A percentile compares a stretch with the other conserved stretches of the same genome.
Evolutionary conservation across 2,888 invertebrate genomes (phyloP).

Genomic region (Phengaris alcon): DNA sequence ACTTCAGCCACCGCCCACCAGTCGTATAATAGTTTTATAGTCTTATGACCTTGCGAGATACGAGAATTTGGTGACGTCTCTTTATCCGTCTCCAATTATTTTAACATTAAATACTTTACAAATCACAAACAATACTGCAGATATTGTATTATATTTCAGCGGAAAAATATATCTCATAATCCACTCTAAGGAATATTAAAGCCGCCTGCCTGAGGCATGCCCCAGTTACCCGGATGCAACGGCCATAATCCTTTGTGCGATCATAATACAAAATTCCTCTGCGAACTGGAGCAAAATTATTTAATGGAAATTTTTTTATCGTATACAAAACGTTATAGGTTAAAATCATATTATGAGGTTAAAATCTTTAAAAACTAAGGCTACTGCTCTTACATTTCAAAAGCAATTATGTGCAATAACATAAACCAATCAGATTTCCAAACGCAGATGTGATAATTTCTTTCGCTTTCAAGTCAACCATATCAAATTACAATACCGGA

Average conservation of each 20-base stretch:
- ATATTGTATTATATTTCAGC: neutral
- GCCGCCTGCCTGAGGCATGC: conserved; percentile 19
- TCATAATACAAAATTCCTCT: conserved; percentile 12
- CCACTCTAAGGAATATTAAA: conserved; percentile 6
- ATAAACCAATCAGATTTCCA: conserved; percentile 10
- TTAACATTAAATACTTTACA: neutral
- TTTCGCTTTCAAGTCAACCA: conserved; percentile 13
- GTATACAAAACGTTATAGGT: neutral
- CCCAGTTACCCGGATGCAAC: conserved; percentile 25
- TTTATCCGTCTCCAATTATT: neutral
- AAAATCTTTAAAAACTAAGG: neutral
- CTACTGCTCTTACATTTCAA: neutral
- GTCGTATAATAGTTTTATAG: neutral
- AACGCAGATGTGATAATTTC: conserved; percentile 15
- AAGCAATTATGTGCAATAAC: conserved; percentile 7
- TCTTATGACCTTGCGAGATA: neutral
- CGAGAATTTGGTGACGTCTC: neutral
- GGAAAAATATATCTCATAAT: neutral
- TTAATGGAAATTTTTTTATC: conserved; percentile 6
- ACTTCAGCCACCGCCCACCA: neutral
- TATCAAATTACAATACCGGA: conserved; percentile 25
- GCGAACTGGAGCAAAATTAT: conserved; percentile 10
- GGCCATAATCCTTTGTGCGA: conserved; percentile 23
- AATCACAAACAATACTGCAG: neutral
- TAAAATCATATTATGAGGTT: neutral